Percentiles rank a stretch among this genome's conserved stretches.
These are phyloP conservation scores for Acrossocheilus fasciatus DNA, from an alignment of 2,797 vertebrate genomes.

Conservation along the genomic window DNA sequence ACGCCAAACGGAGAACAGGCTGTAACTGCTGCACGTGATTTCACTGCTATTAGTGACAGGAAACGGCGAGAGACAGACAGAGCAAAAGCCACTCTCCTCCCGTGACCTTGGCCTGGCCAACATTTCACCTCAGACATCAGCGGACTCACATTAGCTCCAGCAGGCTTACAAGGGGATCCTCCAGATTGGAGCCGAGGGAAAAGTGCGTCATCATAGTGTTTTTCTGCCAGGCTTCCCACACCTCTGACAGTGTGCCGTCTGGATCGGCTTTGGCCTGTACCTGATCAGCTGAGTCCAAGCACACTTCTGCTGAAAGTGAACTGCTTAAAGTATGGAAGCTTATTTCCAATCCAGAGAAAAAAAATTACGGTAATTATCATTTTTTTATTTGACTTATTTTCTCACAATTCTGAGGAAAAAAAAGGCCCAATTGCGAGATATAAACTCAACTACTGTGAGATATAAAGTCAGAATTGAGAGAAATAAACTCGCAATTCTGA, in stretches of 20 bases:
- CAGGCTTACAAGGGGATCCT: slow-evolving; percentile 57
- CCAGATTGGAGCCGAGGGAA: slow-evolving; percentile 48
- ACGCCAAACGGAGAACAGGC: background rate
- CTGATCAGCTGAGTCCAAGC: background rate
- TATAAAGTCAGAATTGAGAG: too few species aligned
- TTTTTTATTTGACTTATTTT: too few species aligned
- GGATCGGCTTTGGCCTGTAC: slow-evolving; percentile 25
- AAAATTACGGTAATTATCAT: background rate
- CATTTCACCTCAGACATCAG: slow-evolving; percentile 44
- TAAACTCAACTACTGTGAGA: too few species aligned
- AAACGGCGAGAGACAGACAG: background rate
- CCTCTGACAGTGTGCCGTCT: slow-evolving; percentile 16
- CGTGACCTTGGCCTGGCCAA: slow-evolving; percentile 10
- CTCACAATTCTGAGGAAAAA: background rate
- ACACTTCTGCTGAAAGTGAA: background rate
- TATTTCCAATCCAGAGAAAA: background rate
- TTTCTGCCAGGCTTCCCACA: slow-evolving; percentile 44
- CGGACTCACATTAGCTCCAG: slow-evolving; percentile 44
- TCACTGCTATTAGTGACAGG: background rate
- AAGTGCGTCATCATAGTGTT: slow-evolving; percentile 57
- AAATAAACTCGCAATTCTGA: background rate
- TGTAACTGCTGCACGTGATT: background rate
- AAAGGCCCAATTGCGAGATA: too few species aligned
- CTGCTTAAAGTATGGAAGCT: background rate
- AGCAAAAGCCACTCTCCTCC: slow-evolving; percentile 2